Percentiles rank a stretch among this genome's conserved stretches.
Evolutionary conservation across 2,797 vertebrate species (phyloP).

Genomic region (Gallinago nigripennis): DNA sequence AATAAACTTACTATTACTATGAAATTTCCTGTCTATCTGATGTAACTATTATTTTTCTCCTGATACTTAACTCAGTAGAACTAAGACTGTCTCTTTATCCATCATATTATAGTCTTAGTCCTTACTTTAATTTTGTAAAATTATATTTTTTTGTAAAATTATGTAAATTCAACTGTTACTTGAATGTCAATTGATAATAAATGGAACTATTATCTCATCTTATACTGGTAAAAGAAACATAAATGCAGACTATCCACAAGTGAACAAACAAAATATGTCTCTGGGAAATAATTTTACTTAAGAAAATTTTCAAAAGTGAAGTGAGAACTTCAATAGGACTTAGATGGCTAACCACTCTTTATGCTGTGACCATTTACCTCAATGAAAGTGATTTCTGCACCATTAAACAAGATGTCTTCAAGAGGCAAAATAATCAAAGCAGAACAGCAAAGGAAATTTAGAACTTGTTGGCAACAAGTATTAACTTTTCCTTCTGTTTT

Average conservation of each 20-base stretch:
- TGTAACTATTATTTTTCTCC: background rate
- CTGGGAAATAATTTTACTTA: background rate
- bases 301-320: background rate
- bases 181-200: background rate
- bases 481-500: constrained; percentile 20
- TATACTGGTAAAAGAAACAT: background rate
- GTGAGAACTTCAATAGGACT: background rate
- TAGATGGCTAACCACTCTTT: background rate
- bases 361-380: background rate
- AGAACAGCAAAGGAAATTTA: background rate
- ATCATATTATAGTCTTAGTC: background rate
- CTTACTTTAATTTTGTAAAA: background rate
- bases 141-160: background rate
- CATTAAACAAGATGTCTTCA: background rate
- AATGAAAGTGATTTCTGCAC: background rate
- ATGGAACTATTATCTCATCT: background rate
- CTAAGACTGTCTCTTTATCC: background rate
- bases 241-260: background rate
- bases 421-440: constrained; percentile 18
- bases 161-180: background rate
- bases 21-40: background rate
- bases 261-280: background rate
- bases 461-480: background rate
- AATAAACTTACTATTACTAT: background rate
- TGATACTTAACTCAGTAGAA: background rate